Evolutionary conservation across 2,797 vertebrate species (phyloP).

Genomic region (Syngnathus rostellatus): DNA sequence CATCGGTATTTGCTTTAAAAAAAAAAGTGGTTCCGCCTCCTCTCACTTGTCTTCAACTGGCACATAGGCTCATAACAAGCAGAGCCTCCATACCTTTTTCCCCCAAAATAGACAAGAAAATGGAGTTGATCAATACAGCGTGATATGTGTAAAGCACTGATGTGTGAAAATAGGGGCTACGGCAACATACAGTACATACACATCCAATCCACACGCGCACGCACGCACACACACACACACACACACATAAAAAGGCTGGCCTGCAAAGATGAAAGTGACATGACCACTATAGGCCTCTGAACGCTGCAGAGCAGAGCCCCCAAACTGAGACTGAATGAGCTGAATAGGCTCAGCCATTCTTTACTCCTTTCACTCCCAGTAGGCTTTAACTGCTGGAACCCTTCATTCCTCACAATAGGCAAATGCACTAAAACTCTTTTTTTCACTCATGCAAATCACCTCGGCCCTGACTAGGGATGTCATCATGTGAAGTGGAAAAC

Average conservation of each 20-base stretch:
- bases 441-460: slow-evolving; percentile 91
- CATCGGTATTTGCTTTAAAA: slow-evolving; percentile 69
- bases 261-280: slow-evolving; percentile 87
- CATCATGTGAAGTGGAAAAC: slow-evolving; percentile 81
- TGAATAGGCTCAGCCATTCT: slow-evolving; percentile 88
- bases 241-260: slow-evolving; percentile 28
- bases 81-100: slow-evolving; percentile 60
- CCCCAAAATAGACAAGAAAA: slow-evolving; percentile 69
- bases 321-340: slow-evolving; percentile 75
- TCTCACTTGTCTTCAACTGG: slow-evolving; percentile 15
- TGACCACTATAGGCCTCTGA: slow-evolving; percentile 78
- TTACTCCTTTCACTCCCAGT: slow-evolving; percentile 78
- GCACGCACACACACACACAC: not conserved
- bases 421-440: slow-evolving; percentile 81
- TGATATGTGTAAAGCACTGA: slow-evolving; percentile 67
- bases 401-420: slow-evolving; percentile 88
- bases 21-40: slow-evolving; percentile 20
- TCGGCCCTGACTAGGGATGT: slow-evolving; percentile 54
- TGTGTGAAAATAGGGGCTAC: slow-evolving; percentile 54
- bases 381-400: slow-evolving; percentile 84
- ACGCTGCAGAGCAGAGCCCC: slow-evolving; percentile 74
- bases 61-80: slow-evolving; percentile 28
- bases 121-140: slow-evolving; percentile 76
- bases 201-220: not conserved
- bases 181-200: not conserved